Evolutionary conservation across 2,797 vertebrate genomes (phyloP).

Genomic region (Lagocephalus sceleratus): DNA sequence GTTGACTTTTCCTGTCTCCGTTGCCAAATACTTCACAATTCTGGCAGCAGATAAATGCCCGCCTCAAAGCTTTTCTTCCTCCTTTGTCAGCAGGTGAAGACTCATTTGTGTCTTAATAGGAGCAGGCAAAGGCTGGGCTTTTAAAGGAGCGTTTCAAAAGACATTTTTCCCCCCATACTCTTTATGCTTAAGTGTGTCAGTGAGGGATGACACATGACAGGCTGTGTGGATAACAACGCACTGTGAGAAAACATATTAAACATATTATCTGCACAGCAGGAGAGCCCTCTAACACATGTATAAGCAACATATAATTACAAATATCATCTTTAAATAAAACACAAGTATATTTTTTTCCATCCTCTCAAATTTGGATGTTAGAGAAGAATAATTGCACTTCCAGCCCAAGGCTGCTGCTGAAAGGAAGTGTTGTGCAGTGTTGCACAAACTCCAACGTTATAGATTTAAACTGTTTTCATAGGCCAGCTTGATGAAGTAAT

Average conservation of each 20-base stretch:
- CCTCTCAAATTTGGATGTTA: constrained; percentile 2
- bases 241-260: constrained; percentile 12
- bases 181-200: background rate
- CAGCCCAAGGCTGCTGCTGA: background rate
- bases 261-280: constrained; percentile 22
- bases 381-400: constrained; percentile 2
- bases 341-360: constrained; percentile 1
- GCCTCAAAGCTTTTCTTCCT: constrained; percentile 22
- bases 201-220: constrained; percentile 11
- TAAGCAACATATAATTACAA: constrained; percentile 6
- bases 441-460: background rate
- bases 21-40: constrained; percentile 27
- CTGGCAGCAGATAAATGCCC: constrained; percentile 17
- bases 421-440: background rate
- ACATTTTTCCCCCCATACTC: too few relatives aligned
- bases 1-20: constrained; percentile 30
- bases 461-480: background rate
- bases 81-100: constrained; percentile 49
- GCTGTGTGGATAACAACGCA: background rate
- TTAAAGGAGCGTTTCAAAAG: constrained; percentile 4
- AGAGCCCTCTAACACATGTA: constrained; percentile 18
- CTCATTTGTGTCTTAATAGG: constrained; percentile 19
- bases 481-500: background rate
- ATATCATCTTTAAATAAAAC: background rate
- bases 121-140: constrained; percentile 8